Base-by-base conservation (phyloP, 1,140 invertebrate species). In the Carcinoscorpius rotundicauda region DNA sequence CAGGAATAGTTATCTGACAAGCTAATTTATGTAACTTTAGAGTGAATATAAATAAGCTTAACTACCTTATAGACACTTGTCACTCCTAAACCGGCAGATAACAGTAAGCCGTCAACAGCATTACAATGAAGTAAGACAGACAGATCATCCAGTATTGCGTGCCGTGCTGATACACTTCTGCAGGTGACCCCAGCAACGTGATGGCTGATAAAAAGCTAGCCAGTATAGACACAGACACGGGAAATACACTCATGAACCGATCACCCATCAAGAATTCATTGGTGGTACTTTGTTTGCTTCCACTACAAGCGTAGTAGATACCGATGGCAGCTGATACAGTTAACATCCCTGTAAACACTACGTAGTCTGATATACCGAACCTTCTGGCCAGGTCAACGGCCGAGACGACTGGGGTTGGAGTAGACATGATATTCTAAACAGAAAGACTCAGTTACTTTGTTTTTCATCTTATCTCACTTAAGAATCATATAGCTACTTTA, bases 71-170 rank as follows among this genome's bases (percentile, higher is more conserved):
- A 94, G 58, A 86, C 88, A 9, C 89, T 91, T 52, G 90, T 94
- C 55, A 95, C 77, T 69, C 88, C 82, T 11, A 96, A 0, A 96
- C 86, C 0, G 93, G 93, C 61, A 96, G 80, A 73, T 92, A 97
- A 4, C 95, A 78, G 67, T 86, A 84, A 4, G 88, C 87, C 0
- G 91, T 84, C 6, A 91, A 81, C 0, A 89, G 87, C 62, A 93
- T 85, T 1, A 91, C 87, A 3, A 94, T 66, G 9, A 89, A 71
- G 72, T 89, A 90, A 0, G 86, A 81, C 4, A 87, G 67, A 66
- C 85, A 87, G 49, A 85, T 87, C 79, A 88, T 82, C 85, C 86
- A 88, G 75, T 91, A 91, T 73, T 89, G 86, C 61, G 88, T 87
- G 50, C 91, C 90, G 75, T 82, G 76, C 60, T 87, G 83, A 74